Base-by-base conservation (phyloP, 2,797 vertebrate genomes). In the Strix occidentalis region DNA sequence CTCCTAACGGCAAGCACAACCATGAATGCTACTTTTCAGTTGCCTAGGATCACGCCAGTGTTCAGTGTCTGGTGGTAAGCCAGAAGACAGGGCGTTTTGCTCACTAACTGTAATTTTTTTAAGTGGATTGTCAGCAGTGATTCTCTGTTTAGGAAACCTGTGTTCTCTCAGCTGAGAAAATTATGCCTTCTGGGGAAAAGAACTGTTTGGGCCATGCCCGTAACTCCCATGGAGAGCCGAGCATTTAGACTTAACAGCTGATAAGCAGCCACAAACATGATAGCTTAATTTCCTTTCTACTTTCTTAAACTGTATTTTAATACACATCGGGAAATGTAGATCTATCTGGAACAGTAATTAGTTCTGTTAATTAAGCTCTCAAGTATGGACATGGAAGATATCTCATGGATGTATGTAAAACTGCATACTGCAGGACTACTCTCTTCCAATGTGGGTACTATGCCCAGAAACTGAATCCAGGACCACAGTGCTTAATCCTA, bases 311-410 rank as follows among this genome's bases (percentile, higher is more conserved):
- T 1, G 1, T 53, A 15, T 21, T 31, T 43, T 96, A 85, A 87
- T 37, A 35, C 41, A 46, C 37, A 37, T 4, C 0, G 1, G 69
- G 54, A 85, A 88, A 84, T 3, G 9, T 6, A 64, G 37, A 79
- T 78, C 65, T 78, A 53, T 26, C 70, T 60, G 58, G 35, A 87
- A 45, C 13, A 6, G 33, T 84, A 84, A 97, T 81, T 81, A 88
- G 20, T 58, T 81, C 39, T 69, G 58, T 84, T 88, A 96, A 95
- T 89, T 92, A 94, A 95, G 65, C 37, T 86, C 65, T 80, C 71
- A 85, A 78, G 71, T 54, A 76, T 16, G 63, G 68, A 45, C 24
- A 63, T 11, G 18, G 54, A 64, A 84, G 50, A 69, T 24, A 71
- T 69, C 26, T 46, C 45, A 46, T 20, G 18, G 45, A 21, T 46